Base-by-base conservation (phyloP, 2,113 vertebrate genomes). In the Astur gentilis region DNA sequence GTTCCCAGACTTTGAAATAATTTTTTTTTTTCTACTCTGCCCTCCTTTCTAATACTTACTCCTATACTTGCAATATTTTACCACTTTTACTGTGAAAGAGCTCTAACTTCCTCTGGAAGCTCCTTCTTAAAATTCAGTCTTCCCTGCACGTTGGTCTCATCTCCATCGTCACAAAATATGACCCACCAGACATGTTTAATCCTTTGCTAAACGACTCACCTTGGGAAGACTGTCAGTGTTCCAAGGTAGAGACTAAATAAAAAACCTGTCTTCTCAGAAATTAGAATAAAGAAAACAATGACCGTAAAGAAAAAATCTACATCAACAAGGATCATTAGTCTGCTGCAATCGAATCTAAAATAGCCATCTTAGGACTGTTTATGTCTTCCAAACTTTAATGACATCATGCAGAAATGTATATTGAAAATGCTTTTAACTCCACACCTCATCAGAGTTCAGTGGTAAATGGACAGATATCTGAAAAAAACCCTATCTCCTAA, bases 401-500 rank as follows among this genome's bases (percentile, higher is more conserved):
- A 42, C 21, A 31, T 49, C 5, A 34, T 49, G 2, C 32, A 84
- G 45, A 86, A 88, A 86, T 8, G 11, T 38, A 34, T 49, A 29
- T 44, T 71, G 65, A 81, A 91, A 93, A 67, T 61, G 31, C 11
- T 77, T 87, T 76, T 76, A 67, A 72, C 7, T 47, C 31, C n/a
- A 29, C 13, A 26, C 4, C 22, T 45, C 42, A 49, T 22, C 26
- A 52, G 65, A 76, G 7, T 75, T 93, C 49, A 44, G 31, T 40
- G 31, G 16, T 29, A 86, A 78, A 66, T 22, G 10, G 57, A 22
- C 12, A 84, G 17, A 38, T 13, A 78, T 2, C 13, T 65, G 32
- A 22, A 62, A 84, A 69, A 45, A 1, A 7, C 0, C 0, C 12
- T 32, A 1, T 32, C 25, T 32, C 12, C 20, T 54, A 52, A 5